phyloP scores from a whole-genome alignment of 64 coral and sea anemone species.

The Orbicella faveolata region DNA sequence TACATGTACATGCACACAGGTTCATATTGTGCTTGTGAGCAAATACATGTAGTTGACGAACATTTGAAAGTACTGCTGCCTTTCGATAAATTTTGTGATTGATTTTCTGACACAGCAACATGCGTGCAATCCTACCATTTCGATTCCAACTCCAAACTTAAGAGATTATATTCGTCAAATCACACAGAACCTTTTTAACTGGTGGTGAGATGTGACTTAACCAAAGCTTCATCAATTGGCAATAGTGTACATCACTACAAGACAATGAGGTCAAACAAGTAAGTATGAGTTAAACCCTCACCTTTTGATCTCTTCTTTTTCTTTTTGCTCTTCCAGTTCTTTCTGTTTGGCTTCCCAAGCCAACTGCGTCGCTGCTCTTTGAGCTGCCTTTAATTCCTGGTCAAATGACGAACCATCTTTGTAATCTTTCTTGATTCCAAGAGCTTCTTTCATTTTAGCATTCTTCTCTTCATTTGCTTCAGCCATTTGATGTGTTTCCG shows the following conservation, averaged over 20 bases:
- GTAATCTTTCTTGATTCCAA: conserved; percentile 91
- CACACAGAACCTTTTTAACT: no score
- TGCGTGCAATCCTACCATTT: no score
- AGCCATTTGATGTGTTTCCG: conserved; percentile 87
- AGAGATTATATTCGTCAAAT: no score
- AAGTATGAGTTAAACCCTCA: conserved; percentile 15
- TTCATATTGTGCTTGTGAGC: no score
- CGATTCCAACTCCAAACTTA: no score
- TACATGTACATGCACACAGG: no score
- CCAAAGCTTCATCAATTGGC: neutral
- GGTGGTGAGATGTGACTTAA: neutral
- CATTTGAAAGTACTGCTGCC: no score
- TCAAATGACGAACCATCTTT: conserved; percentile 93
- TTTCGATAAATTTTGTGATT: no score
- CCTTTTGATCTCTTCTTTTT: conserved; percentile 56
- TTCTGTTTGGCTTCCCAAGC: conserved; percentile 46
- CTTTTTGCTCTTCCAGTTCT: conserved; percentile 69
- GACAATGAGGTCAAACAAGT: neutral
- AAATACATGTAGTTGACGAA: no score
- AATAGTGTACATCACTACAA: neutral
- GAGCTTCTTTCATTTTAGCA: conserved; percentile 83
- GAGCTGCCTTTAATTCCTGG: conserved; percentile 85
- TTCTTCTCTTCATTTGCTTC: conserved; percentile 97
- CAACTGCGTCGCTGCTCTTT: conserved; percentile 53
- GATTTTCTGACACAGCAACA: no score